These are phyloP conservation scores for Leptestheria dahalacensis DNA, from an alignment of 1,140 invertebrate species.

Conservation along the genomic window DNA sequence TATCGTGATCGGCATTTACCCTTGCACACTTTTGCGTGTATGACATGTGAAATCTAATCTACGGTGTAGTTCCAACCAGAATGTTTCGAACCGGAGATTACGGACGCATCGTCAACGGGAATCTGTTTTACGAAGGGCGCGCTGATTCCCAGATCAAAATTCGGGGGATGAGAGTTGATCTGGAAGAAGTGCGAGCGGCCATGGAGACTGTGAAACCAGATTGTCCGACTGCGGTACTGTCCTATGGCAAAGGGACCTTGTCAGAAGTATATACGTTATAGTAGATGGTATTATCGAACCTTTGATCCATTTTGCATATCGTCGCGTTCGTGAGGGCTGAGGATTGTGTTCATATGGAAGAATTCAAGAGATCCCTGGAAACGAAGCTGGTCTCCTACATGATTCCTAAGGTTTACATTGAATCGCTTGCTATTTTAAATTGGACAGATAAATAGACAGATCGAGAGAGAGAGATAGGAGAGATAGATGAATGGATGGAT, in stretches of 20 bases:
- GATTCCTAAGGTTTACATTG: constrained; percentile 45
- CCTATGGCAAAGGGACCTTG: constrained; percentile 49
- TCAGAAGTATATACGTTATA: constrained; percentile 19
- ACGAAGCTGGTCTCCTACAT: constrained; percentile 42
- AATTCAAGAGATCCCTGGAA: constrained; percentile 45
- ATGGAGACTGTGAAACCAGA: constrained; percentile 33
- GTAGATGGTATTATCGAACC: background rate
- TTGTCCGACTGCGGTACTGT: constrained; percentile 49
- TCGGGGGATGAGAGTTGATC: constrained; percentile 63
- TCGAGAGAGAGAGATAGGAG: background rate
- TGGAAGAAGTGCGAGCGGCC: constrained; percentile 62
- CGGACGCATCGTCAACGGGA: constrained; percentile 49
- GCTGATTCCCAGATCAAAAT: constrained; percentile 77
- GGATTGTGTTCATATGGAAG: constrained; percentile 34
- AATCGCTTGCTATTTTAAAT: background rate
- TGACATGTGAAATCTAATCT: background rate
- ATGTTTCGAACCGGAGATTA: constrained; percentile 72
- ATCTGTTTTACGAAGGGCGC: constrained; percentile 53
- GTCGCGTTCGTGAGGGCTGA: constrained; percentile 51
- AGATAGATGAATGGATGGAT: background rate
- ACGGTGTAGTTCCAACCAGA: constrained; percentile 16
- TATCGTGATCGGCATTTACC: background rate
- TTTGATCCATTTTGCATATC: constrained; percentile 31
- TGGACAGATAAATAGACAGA: background rate
- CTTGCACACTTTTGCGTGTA: background rate